These are phyloP conservation scores for Diploscapter pachys DNA, from an alignment of 1,140 invertebrate species.

Conservation along the genomic window DNA sequence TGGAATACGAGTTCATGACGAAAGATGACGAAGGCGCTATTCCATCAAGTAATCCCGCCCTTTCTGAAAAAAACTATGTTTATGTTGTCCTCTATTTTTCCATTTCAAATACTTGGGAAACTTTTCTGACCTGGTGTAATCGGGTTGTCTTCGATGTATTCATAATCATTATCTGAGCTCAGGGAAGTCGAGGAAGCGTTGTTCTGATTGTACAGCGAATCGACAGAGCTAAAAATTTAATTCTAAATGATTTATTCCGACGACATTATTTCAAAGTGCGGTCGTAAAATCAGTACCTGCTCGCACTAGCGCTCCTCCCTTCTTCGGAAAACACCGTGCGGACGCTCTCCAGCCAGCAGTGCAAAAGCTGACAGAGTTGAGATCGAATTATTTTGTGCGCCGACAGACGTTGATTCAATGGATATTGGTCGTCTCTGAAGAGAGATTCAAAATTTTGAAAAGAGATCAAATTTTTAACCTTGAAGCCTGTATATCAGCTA, in stretches of 20 bases:
- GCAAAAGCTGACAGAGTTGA: conserved; percentile 17
- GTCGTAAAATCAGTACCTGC: not conserved
- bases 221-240: conserved; percentile 5
- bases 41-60: conserved; percentile 13
- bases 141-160: conserved; percentile 10
- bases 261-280: too few species aligned
- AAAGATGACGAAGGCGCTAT: conserved; percentile 11
- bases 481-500: conserved; percentile 29
- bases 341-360: conserved; percentile 30
- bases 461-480: not conserved
- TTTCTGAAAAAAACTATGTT: not conserved
- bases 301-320: conserved; percentile 26
- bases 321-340: conserved; percentile 26
- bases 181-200: conserved; percentile 17
- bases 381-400: conserved; percentile 8
- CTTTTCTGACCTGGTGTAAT: not conserved
- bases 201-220: conserved; percentile 14
- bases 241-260: too few species aligned
- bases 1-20: conserved; percentile 9
- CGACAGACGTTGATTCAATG: not conserved
- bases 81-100: too few species aligned
- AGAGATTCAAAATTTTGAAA: too few species aligned
- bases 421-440: not conserved
- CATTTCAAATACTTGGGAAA: too few species aligned
- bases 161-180: conserved; percentile 15